Conservation (phyloP, 2,888 invertebrate species). For the Quadroppia sp. region DNA sequence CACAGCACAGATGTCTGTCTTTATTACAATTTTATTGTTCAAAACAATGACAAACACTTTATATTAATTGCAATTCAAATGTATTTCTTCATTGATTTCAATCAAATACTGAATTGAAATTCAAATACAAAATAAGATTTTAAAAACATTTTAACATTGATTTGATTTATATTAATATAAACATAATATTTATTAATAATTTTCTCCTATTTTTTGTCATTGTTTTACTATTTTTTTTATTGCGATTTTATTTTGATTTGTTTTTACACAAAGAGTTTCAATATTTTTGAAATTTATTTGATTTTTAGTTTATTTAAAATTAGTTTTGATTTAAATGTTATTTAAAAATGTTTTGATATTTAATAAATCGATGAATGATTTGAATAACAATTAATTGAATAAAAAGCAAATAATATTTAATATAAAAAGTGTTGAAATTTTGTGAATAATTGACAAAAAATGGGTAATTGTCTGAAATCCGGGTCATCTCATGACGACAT, state of each 20-base stretch:
- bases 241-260: background rate
- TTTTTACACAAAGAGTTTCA: background rate
- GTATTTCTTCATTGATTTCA: background rate
- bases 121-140: background rate
- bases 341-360: no score
- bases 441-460: conserved; percentile 43
- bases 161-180: background rate
- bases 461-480: conserved; percentile 56
- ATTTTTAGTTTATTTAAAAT: background rate
- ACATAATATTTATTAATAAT: background rate
- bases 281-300: background rate
- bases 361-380: no score
- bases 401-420: background rate
- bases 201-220: background rate
- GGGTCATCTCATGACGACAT: conserved; percentile 54
- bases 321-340: no score
- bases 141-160: background rate
- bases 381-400: background rate
- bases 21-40: background rate
- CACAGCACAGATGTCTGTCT: background rate
- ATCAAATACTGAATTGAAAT: background rate
- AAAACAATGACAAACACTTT: background rate
- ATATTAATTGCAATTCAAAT: background rate
- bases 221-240: background rate
- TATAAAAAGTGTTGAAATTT: background rate